Evolutionary conservation across 2,888 invertebrate genomes (phyloP), one percentile per base, ranked within the genome.

Genomic region (Perizoma affinitatum): DNA sequence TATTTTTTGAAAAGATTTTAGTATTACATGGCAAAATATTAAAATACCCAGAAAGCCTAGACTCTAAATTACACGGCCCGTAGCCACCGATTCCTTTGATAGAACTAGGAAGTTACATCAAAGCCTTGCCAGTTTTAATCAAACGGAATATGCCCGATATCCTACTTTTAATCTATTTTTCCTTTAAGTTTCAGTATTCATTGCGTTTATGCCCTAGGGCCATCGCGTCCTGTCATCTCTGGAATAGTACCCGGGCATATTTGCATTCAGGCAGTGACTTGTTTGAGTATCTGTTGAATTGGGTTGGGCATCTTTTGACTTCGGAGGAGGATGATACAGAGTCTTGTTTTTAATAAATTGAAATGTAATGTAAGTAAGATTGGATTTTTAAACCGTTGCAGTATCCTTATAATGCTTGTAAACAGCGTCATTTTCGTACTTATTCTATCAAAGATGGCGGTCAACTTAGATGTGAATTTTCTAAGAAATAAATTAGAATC

Each of bases 111-210:
- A 22, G 22, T 22, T 22, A 22, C 3, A 22, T 22, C 22, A 22
- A 22, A 22, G 22, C 22, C 22, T 22, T 22, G 22, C 22, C 22
- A 22, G 22, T 22, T 22, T 22, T 22, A 22, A 22, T 22, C 22
- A 22, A 22, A 22, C 1, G 22, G 22, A 22, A 22, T 22, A 22
- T 22, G 3, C 3, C 22, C 22, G 22, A 22, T 22, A 22, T 45
- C 38, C 48, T 33, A 46, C 41, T 62, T 54, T 38, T 58, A 47
- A 58, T 58, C 38, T 62, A 62, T 50, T 47, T n/a, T 55, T 50
- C 53, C 44, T 54, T 50, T 41, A 22, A 48, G 40, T 40, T 56
- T 61, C 50, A 10, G 54, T 61, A 58, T 62, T 62, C 57, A 58
- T 62, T 46, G 46, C 43, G 46, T 9, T 44, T 50, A 54, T 54